phyloP scores from a whole-genome alignment of 2,797 vertebrate species.

The Rhinella marina region DNA sequence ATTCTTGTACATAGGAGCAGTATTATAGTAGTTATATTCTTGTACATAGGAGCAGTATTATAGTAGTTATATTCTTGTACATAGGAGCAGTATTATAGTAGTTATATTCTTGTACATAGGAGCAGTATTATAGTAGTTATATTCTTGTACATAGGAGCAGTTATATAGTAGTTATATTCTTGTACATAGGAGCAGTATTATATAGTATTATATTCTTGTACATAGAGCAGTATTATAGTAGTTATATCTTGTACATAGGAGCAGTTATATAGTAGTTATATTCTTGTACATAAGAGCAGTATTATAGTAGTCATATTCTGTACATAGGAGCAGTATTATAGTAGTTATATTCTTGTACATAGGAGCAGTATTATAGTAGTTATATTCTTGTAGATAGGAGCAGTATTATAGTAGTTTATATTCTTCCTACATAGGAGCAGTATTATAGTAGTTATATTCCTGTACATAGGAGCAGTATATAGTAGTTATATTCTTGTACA shows the following conservation, averaged over 20 bases:
- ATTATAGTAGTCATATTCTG: not conserved
- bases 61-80: not conserved
- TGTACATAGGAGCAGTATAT: not conserved
- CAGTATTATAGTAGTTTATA: conserved; percentile 4
- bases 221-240: not conserved
- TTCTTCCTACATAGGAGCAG: not conserved
- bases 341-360: not conserved
- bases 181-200: not conserved
- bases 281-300: not conserved
- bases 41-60: not conserved
- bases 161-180: too few species aligned
- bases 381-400: not conserved
- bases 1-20: not conserved
- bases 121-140: not conserved
- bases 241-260: not conserved
- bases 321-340: not conserved
- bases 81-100: not conserved
- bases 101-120: not conserved
- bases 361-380: too few species aligned
- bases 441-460: not conserved
- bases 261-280: not conserved
- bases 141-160: not conserved
- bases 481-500: not conserved
- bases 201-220: not conserved
- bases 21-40: not conserved